Conservation (phyloP, 30 jellyfish, hydroid and myxozoan species). For the Chironex yamaguchii region DNA sequence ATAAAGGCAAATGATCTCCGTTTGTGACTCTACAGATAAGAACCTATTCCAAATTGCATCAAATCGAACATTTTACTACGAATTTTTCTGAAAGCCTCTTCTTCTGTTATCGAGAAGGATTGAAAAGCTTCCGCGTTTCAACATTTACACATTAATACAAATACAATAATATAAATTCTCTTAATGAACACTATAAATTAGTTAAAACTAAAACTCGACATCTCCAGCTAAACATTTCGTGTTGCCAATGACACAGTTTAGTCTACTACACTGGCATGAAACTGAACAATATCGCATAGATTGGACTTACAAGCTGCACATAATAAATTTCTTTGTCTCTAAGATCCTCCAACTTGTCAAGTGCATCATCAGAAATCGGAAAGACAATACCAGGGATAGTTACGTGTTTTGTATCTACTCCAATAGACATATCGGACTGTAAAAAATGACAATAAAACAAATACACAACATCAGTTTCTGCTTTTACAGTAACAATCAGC, state of each 20-base stretch:
- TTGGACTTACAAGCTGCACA: conserved; percentile 82
- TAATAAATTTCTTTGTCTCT: conserved; percentile 73
- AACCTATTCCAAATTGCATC: too few species aligned
- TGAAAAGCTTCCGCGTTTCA: too few species aligned
- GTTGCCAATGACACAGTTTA: background rate
- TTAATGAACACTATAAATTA: background rate
- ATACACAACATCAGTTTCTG: background rate
- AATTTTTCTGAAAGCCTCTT: too few species aligned
- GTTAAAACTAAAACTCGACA: background rate
- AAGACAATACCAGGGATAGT: conserved; percentile 93
- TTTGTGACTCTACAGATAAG: too few species aligned
- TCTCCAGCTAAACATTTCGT: too few species aligned
- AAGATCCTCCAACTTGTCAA: conserved; percentile 67
- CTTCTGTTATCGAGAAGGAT: too few species aligned
- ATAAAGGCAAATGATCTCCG: too few species aligned
- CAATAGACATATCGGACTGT: conserved; percentile 69
- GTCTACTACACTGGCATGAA: background rate
- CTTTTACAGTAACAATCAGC: background rate
- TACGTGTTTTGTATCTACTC: conserved; percentile 73
- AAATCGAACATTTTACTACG: too few species aligned
- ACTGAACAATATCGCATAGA: too few species aligned
- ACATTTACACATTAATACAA: too few species aligned
- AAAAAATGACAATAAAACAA: background rate
- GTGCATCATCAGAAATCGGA: conserved; percentile 86
- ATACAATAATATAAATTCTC: too few species aligned